phyloP scores from a whole-genome alignment of 1,140 invertebrate species.

The Campoletis sonorensis region DNA sequence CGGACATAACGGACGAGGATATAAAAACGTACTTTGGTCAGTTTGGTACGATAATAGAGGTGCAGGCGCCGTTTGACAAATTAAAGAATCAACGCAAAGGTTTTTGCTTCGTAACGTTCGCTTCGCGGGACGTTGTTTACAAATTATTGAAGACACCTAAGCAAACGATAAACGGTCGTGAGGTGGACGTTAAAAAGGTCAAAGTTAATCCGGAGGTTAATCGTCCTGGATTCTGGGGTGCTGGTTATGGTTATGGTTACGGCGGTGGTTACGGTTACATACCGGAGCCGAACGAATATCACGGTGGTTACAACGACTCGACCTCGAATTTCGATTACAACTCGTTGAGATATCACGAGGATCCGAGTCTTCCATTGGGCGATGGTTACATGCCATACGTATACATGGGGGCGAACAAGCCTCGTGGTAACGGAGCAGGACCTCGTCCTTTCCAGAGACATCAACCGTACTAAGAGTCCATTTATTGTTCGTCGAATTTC shows the following conservation, averaged over 20 bases:
- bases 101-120: slow-evolving; percentile 84
- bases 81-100: slow-evolving; percentile 82
- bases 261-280: slow-evolving; percentile 75
- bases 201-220: slow-evolving; percentile 75
- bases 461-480: slow-evolving; percentile 74
- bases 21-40: slow-evolving; percentile 81
- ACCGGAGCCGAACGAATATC: slow-evolving; percentile 73
- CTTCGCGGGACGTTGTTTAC: slow-evolving; percentile 80
- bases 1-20: slow-evolving; percentile 81
- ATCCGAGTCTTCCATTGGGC: slow-evolving; percentile 66
- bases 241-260: slow-evolving; percentile 74
- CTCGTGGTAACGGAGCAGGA: slow-evolving; percentile 72
- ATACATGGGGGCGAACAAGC: slow-evolving; percentile 60
- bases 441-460: slow-evolving; percentile 76
- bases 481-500: slow-evolving; percentile 30
- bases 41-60: slow-evolving; percentile 81
- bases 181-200: slow-evolving; percentile 79
- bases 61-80: slow-evolving; percentile 85
- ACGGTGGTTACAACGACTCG: slow-evolving; percentile 72
- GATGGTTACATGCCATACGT: slow-evolving; percentile 41
- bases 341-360: slow-evolving; percentile 66
- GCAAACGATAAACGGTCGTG: slow-evolving; percentile 81
- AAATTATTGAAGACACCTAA: slow-evolving; percentile 80
- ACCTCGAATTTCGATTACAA: slow-evolving; percentile 72
- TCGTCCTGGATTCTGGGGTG: slow-evolving; percentile 72